Evolutionary conservation across 2,888 invertebrate species (phyloP).

Genomic region (Tenodera sinensis): DNA sequence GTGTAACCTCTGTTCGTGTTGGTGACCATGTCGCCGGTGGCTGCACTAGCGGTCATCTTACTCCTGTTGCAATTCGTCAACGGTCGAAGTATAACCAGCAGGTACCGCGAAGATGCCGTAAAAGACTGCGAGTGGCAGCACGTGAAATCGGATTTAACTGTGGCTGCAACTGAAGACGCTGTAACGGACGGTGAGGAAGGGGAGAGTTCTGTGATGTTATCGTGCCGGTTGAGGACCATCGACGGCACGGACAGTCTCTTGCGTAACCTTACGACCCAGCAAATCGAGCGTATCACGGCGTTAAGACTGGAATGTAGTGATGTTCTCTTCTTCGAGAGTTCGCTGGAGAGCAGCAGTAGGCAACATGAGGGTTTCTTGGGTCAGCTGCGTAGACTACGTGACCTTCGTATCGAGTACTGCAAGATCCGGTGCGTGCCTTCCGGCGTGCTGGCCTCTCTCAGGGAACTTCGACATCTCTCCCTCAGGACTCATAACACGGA

Average conservation of each 20-base stretch:
- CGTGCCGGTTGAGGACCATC: conserved; percentile 69
- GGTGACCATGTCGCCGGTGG: neutral
- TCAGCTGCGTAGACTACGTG: conserved; percentile 61
- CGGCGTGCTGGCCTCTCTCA: conserved; percentile 63
- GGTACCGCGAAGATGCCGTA: conserved; percentile 55
- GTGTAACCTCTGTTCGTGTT: neutral
- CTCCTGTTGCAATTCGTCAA: neutral
- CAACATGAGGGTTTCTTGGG: conserved; percentile 48
- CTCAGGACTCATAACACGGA: conserved; percentile 74
- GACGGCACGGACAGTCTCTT: conserved; percentile 64
- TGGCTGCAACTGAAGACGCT: conserved; percentile 43
- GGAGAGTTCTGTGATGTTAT: conserved; percentile 32
- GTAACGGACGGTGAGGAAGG: conserved; percentile 36
- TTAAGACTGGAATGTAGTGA: conserved; percentile 71
- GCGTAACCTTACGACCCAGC: conserved; percentile 64
- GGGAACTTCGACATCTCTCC: conserved; percentile 62
- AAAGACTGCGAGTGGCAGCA: conserved; percentile 68
- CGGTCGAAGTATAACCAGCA: conserved; percentile 26
- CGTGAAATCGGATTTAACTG: conserved; percentile 46
- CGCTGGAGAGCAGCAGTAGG: conserved; percentile 47
- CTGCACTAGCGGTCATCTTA: conserved; percentile 31
- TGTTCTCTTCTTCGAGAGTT: conserved; percentile 69
- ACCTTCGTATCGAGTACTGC: conserved; percentile 70
- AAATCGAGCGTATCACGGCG: conserved; percentile 65
- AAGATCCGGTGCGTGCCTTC: conserved; percentile 72